Percentiles rank a stretch among this genome's conserved stretches.
Evolutionary conservation across 2,888 invertebrate genomes (phyloP).

Genomic region (Drosophila aldrichi): DNA sequence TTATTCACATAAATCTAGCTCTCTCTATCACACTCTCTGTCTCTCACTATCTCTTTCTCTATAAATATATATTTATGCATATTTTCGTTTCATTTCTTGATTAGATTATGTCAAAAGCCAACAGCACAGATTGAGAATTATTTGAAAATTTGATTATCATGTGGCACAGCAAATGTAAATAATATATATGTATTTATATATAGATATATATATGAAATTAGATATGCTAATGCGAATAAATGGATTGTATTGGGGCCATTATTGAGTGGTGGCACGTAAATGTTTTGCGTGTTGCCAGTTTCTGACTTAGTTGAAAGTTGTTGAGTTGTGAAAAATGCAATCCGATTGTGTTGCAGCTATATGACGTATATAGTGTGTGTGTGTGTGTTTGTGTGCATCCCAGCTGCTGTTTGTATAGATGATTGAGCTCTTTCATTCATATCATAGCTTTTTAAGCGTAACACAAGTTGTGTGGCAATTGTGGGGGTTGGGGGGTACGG

Average conservation of each 20-base stretch:
- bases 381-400: neutral
- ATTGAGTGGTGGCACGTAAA: slow-evolving; percentile 1
- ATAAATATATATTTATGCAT: neutral
- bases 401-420: slow-evolving; percentile 42
- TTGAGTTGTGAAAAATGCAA: slow-evolving; percentile 27
- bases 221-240: slow-evolving; percentile 20
- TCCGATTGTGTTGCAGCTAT: slow-evolving; percentile 14
- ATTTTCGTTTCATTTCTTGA: slow-evolving; percentile 5
- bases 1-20: neutral
- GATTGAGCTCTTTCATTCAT: slow-evolving; percentile 46
- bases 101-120: slow-evolving; percentile 9
- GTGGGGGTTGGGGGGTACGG: neutral
- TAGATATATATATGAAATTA: slow-evolving; percentile 18
- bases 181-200: no score
- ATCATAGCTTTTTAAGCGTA: slow-evolving; percentile 36
- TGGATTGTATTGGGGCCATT: slow-evolving; percentile 6
- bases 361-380: neutral
- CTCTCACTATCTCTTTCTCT: no score
- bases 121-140: slow-evolving; percentile 5
- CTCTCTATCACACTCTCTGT: no score
- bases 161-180: neutral
- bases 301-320: slow-evolving; percentile 11
- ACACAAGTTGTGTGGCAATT: slow-evolving; percentile 25
- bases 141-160: slow-evolving; percentile 12
- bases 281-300: slow-evolving; percentile 12